A percentile compares a stretch with the other conserved stretches of the same genome.
Evolutionary conservation across 2,888 invertebrate species (phyloP).

Genomic region (Diachrysia chrysitis): DNA sequence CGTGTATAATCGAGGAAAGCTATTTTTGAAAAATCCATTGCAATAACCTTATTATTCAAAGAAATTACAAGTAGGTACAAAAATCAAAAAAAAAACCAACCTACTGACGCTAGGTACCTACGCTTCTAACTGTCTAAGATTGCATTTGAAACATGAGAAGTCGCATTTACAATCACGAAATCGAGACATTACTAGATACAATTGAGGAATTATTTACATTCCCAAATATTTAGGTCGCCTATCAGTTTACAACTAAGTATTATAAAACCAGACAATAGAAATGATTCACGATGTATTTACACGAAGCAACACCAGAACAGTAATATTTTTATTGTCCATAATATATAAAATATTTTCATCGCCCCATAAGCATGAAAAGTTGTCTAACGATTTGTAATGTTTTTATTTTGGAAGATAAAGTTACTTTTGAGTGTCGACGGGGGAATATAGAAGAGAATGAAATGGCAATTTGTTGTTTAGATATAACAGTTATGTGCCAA

Average conservation of each 20-base stretch:
- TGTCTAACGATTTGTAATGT: conserved; percentile 45
- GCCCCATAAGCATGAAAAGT: conserved; percentile 40
- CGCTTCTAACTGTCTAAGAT: not conserved
- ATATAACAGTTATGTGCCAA: not conserved
- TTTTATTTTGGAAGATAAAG: conserved; percentile 46
- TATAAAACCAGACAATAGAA: conserved; percentile 48
- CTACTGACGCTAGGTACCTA: too few relatives aligned
- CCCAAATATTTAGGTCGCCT: conserved; percentile 29
- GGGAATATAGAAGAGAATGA: conserved; percentile 10
- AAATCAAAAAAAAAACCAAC: too few relatives aligned
- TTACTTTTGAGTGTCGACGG: conserved; percentile 33
- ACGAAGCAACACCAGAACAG: conserved; percentile 43
- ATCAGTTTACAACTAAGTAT: conserved; percentile 43
- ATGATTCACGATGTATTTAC: conserved; percentile 50
- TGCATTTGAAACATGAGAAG: not conserved
- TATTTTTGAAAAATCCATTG: too few relatives aligned
- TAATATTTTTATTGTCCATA: conserved; percentile 54
- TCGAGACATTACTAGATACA: not conserved
- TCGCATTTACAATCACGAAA: not conserved
- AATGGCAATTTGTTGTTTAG: not conserved
- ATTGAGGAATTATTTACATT: conserved; percentile 17
- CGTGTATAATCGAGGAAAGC: too few relatives aligned
- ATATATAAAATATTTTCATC: conserved; percentile 54
- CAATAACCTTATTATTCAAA: too few relatives aligned
- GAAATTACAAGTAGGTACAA: too few relatives aligned